Conservation (phyloP, 2,888 invertebrate species). For the Drosophila meridiana region DNA sequence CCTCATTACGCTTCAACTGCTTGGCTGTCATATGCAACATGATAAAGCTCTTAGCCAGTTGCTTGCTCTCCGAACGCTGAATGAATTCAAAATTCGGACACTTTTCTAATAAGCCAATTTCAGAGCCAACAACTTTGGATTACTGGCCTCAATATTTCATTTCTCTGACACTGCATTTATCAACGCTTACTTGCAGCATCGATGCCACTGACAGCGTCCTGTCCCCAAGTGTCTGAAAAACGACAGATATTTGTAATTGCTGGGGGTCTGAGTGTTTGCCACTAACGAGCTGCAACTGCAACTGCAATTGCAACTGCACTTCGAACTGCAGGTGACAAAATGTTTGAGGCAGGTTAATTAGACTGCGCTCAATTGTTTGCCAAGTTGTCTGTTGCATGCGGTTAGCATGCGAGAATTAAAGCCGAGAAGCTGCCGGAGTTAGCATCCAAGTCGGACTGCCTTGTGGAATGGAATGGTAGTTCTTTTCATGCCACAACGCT, state of each 20-base stretch:
- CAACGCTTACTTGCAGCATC: slow-evolving; percentile 36
- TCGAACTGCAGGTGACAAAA: slow-evolving; percentile 16
- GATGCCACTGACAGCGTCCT: slow-evolving; percentile 28
- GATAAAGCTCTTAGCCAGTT: slow-evolving; percentile 30
- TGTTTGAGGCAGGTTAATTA: neutral
- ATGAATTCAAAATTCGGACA: slow-evolving; percentile 33
- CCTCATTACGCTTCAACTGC: slow-evolving; percentile 8
- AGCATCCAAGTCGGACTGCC: slow-evolving; percentile 11
- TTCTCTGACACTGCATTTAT: slow-evolving; percentile 61
- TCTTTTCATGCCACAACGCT: slow-evolving; percentile 66
- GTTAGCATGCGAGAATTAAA: slow-evolving; percentile 44
- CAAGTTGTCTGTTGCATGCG: slow-evolving; percentile 13
- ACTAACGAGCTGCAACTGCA: slow-evolving; percentile 46
- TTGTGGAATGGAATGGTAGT: slow-evolving; percentile 11
- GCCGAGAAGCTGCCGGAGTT: neutral
- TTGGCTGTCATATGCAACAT: slow-evolving; percentile 47
- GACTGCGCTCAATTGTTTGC: neutral
- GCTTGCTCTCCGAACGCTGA: slow-evolving; percentile 5
- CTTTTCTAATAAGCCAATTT: slow-evolving; percentile 43
- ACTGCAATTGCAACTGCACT: slow-evolving; percentile 28
- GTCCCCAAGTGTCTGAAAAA: slow-evolving; percentile 21
- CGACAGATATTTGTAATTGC: slow-evolving; percentile 47
- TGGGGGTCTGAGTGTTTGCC: slow-evolving; percentile 27
- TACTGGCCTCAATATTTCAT: slow-evolving; percentile 46
- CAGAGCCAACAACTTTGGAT: slow-evolving; percentile 24